These are phyloP conservation scores for Mylabris sibirica DNA, from an alignment of 2,888 invertebrate genomes.

Conservation along the genomic window DNA sequence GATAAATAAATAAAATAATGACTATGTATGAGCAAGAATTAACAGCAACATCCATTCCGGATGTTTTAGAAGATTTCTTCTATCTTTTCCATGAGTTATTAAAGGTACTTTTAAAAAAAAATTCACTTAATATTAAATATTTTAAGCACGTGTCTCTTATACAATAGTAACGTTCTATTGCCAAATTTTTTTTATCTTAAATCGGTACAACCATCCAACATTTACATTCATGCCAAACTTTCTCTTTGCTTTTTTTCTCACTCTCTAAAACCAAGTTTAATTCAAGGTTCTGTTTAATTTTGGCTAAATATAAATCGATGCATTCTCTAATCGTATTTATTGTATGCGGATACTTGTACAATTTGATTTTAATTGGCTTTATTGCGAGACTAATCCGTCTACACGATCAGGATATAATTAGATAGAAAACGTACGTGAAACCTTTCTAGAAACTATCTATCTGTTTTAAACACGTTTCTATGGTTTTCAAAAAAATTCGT, in stretches of 20 bases:
- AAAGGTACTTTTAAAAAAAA: conserved; percentile 67
- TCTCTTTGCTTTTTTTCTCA: not conserved
- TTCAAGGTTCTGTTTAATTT: not conserved
- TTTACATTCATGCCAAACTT: not conserved
- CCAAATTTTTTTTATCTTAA: not conserved
- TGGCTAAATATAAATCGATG: too few relatives aligned
- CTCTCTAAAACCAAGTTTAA: not conserved
- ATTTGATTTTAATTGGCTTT: not conserved
- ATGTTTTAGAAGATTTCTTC: conserved; percentile 78
- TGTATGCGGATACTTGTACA: not conserved
- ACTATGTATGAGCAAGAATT: conserved; percentile 74
- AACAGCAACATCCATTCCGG: conserved; percentile 68
- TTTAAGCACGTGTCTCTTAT: conserved; percentile 1
- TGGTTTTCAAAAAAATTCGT: too few relatives aligned
- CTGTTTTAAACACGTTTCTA: too few relatives aligned
- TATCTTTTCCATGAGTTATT: conserved; percentile 73
- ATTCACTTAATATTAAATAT: conserved; percentile 45
- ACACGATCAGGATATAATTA: not conserved
- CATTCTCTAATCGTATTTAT: too few relatives aligned
- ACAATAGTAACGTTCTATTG: not conserved
- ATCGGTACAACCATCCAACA: not conserved
- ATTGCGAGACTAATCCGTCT: not conserved
- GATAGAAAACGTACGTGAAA: not conserved
- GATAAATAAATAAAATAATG: conserved; percentile 33
- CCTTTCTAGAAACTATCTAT: not conserved